Evolutionary conservation across 2,113 vertebrate species (phyloP).

Genomic region (Oreochromis niloticus): DNA sequence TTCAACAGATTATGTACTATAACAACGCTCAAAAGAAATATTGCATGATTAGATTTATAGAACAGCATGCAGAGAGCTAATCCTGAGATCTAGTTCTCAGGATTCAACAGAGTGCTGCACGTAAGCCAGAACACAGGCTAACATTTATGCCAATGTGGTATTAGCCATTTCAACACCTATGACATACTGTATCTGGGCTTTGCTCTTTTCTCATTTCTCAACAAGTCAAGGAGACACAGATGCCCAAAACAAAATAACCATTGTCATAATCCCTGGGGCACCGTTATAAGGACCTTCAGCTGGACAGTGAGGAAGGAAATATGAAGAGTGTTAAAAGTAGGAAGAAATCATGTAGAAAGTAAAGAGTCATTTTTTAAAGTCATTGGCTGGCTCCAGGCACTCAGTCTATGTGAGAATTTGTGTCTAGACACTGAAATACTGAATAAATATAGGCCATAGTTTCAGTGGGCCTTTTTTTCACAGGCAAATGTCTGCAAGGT

Average conservation of each 20-base stretch:
- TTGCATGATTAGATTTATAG: not conserved
- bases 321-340: not conserved
- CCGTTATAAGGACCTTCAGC: not conserved
- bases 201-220: conserved; percentile 24
- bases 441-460: not conserved
- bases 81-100: not conserved
- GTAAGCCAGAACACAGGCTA: not conserved
- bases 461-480: not conserved
- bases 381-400: conserved; percentile 25
- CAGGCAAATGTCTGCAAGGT: not conserved
- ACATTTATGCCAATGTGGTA: not conserved
- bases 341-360: not conserved
- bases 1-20: not conserved
- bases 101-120: not conserved
- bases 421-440: not conserved
- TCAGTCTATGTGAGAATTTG: not conserved
- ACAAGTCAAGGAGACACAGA: conserved; percentile 37
- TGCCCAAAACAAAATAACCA: conserved; percentile 39
- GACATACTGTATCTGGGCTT: conserved; percentile 43
- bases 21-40: not conserved
- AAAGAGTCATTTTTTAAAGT: not conserved
- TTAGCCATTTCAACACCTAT: conserved; percentile 51
- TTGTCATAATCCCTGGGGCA: conserved; percentile 30
- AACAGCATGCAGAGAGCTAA: not conserved
- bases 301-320: not conserved